These are phyloP conservation scores for Diplazon laetatorius DNA, from an alignment of 2,888 invertebrate species.

Conservation along the genomic window DNA sequence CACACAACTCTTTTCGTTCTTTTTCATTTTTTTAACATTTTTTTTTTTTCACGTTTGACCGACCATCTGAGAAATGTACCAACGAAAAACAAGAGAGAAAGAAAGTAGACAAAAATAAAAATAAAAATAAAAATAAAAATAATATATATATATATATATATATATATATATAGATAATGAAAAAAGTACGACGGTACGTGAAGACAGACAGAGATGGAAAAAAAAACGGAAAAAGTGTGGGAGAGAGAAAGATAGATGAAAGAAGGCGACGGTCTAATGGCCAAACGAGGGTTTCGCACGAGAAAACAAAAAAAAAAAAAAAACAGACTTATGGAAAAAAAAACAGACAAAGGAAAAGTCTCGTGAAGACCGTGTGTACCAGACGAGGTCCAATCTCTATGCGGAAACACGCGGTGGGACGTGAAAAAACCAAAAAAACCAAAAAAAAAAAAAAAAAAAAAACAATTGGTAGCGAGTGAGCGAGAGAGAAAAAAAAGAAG, in stretches of 20 bases:
- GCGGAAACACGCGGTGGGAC: not conserved
- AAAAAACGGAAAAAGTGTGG: too few relatives aligned
- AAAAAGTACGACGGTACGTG: not conserved
- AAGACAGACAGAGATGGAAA: not conserved
- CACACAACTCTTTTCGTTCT: not conserved
- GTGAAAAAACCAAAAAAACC: too few relatives aligned
- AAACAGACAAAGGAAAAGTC: not conserved
- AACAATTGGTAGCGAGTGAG: too few relatives aligned
- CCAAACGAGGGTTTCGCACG: not conserved
- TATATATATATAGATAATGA: too few relatives aligned
- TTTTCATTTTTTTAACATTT: too few relatives aligned
- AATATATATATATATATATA: too few relatives aligned
- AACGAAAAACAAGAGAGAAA: not conserved
- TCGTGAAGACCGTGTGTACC: not conserved
- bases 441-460: too few relatives aligned
- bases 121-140: too few relatives aligned
- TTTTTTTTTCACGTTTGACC: slow-evolving; percentile 50
- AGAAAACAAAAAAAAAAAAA: too few relatives aligned
- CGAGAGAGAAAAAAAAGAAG: too few relatives aligned
- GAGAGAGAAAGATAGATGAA: not conserved
- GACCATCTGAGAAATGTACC: not conserved
- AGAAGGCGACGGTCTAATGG: slow-evolving; percentile 50
- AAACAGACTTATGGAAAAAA: not conserved
- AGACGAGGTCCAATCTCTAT: slow-evolving; percentile 2
- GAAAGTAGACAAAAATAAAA: not conserved